Base-by-base conservation (phyloP, 2,113 vertebrate genomes). In the Tachysurus vachellii region DNA sequence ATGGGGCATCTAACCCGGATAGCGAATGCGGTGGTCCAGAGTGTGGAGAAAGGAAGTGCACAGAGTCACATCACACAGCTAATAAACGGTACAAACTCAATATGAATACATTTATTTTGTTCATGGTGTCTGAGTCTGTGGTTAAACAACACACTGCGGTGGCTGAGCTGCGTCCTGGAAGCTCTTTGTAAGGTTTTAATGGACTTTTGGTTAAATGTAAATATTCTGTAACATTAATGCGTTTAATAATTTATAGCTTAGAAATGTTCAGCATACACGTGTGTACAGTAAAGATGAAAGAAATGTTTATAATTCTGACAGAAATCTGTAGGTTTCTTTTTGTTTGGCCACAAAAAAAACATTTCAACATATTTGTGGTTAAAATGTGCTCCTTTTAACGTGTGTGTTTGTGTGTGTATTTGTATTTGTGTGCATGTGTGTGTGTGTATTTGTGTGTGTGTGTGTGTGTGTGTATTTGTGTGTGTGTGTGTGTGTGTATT, bases 1-100 rank as follows among this genome's bases (percentile, higher is more conserved):
- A 99, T 99, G 98, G 98, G 98, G 68, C 98, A 99, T 92, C 95
- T 99, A 66, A 99, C 98, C 0, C 94, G 97, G 75, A 98, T 99
- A 14, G 97, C 98, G 92, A 99, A 99, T 31, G 95, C 96, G 0
- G 97, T 99, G 50, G 97, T 97, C 3, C 98, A 97, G 92, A 97
- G 96, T 86, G 93, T 97, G 93, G 98, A 98, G 94, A 96, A 96
- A 90, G 97, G 96, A 26, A 96, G 96, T 0, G 92, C 95, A 88
- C 97, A 97, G 93, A 90, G 93, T 16, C 96, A 97, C 61, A 96
- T 98, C 57, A 90, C 95, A 0, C 95, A 97, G 71, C 95, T 97
- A 91, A 96, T 99, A 90, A 97, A 93, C 96, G 97, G 98, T 99
- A 92, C 17, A 4, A 59, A 26, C 1, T 71, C 6, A 28, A 61